Evolutionary conservation across 2,888 invertebrate species (phyloP), one percentile per base, ranked within the genome.

Genomic region (Patella depressa): DNA sequence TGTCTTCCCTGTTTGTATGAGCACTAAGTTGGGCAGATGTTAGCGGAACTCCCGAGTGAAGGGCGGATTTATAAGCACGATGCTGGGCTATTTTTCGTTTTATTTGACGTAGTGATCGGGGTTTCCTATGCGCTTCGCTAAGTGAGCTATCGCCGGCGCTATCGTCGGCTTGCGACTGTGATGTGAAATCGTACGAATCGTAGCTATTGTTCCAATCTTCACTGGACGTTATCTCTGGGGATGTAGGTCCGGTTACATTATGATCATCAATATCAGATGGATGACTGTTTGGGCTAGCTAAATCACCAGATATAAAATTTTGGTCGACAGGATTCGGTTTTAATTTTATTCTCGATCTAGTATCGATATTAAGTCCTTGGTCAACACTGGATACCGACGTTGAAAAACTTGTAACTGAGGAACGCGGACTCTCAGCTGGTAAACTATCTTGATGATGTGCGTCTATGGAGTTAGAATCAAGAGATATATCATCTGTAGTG

Each of bases 1-100:
- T 88, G 83, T 85, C 86, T 29, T 85, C 74, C 45, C 88, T 75
- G 59, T 80, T 80, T 2, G 83, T 12, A 78, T 77, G 15, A 79
- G n/a, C 29, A 81, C 45, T 57, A 73, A 55, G 69, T 80, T 80
- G 1, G 81, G 80, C 17, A 83, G 71, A 4, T 78, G 71, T 45
- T 55, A 71, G 75, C 24, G 72, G 34, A 45, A 24, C 53, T 17
- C 45, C 29, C 12, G 65, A 73, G 53, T 75, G 75, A n/a, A 59
- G 59, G 15, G 55, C 17, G 24, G 15, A 24, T 29, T 53, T 70
- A 34, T 70, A 54, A 4, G 75, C 70, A 71, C 55, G 70, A 15
- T 76, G 70, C 12, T 70, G n/a, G 9, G 75, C 72, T 12, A 53
- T 71, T 55, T 78, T 78, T 69, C 80, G 24, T 14, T 78, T 75